Evolutionary conservation across 2,113 vertebrate genomes (phyloP), one percentile per base, ranked within the genome.

Genomic region (Psephotus haematonotus): DNA sequence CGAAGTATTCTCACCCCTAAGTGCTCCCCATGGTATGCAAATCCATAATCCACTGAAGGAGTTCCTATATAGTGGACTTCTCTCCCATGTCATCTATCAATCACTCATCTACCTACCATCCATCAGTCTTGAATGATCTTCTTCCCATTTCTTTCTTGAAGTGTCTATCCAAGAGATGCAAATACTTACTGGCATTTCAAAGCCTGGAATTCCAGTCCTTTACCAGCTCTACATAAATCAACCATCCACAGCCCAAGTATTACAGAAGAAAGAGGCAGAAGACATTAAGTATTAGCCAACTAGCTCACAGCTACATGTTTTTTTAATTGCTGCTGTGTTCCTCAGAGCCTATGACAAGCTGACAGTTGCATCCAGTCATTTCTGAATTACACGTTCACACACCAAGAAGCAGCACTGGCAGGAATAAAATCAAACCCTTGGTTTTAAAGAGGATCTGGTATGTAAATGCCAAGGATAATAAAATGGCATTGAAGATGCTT

Each of bases 11-110:
- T 84, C 71, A 55, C 2, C 23, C 31, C 23, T 12, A 24, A 11
- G 35, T 49, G 65, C 15, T 60, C 13, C 68, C 31, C 2, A 10
- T 0, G 20, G 55, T 1, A 1, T 0, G 0, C 35, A 52, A 70
- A 67, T 18, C 35, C 60, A 71, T 3, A 90, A 60, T 17, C 14
- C 64, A 10, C 55, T 13, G 39, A 64, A 90, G 60, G 49, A 57
- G 39, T 6, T 64, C 33, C 19, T 25, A 4, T 2, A 11, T 5
- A 33, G 0, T 69, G 59, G 55, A 27, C 17, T 39, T 59, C 64
- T 55, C 9, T 16, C 25, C n/a, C 11, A 7, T 1, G 20, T 25
- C 55, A 60, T 2, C 41, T 33, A 20, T 37, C 50, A 31, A 4
- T 19, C 88, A 62, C 49, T 57, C 59, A 13, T 19, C 53, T 9